phyloP scores from a whole-genome alignment of 1,140 invertebrate species.

The Frieseomelitta varia region DNA sequence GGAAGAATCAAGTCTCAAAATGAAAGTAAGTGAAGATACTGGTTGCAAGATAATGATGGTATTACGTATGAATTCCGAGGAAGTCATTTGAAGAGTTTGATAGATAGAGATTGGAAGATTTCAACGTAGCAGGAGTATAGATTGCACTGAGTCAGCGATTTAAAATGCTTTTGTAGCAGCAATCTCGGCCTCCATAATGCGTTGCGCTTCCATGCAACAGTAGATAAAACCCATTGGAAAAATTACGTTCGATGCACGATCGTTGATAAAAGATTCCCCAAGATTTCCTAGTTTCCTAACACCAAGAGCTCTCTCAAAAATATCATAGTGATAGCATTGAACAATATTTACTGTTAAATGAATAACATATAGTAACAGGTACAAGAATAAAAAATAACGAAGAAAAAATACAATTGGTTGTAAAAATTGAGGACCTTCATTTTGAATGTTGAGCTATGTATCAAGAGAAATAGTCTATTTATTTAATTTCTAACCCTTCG shows the following conservation, averaged over 20 bases:
- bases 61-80: neutral
- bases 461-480: no score
- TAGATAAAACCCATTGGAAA: neutral
- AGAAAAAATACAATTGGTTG: no score
- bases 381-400: no score
- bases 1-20: neutral
- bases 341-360: no score
- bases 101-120: constrained; percentile 18
- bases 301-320: neutral
- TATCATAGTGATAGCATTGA: no score
- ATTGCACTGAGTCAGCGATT: constrained; percentile 23
- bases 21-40: neutral
- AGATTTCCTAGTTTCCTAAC: neutral
- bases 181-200: neutral
- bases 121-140: neutral
- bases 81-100: constrained; percentile 1
- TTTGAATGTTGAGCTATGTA: no score
- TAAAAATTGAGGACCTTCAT: no score
- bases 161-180: constrained; percentile 6
- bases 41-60: neutral
- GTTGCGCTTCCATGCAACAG: neutral
- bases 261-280: neutral
- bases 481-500: no score
- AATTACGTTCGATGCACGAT: neutral
- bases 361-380: no score